Percentiles rank a stretch among this genome's conserved stretches.
phyloP scores from a whole-genome alignment of 2,797 vertebrate genomes.

The Cercopithecus mitis region DNA sequence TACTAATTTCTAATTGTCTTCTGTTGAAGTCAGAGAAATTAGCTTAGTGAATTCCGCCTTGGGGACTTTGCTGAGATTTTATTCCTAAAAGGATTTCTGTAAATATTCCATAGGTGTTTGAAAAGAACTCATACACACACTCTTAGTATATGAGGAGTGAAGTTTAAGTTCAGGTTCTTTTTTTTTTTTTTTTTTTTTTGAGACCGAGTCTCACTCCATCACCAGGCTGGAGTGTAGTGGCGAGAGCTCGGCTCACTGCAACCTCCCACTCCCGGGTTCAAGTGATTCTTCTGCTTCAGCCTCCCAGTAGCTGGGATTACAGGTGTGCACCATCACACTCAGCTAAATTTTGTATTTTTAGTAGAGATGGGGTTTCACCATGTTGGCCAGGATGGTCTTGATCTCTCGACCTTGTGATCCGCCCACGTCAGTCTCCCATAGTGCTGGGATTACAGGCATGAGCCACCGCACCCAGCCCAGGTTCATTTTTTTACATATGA shows the following conservation, averaged over 20 bases:
- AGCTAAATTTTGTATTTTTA: background rate
- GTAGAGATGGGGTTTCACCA: background rate
- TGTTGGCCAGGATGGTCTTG: background rate
- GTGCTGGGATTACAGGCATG: too few species aligned
- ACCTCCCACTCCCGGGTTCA: background rate
- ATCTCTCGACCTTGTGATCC: background rate
- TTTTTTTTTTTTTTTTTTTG: too few species aligned
- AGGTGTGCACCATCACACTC: accelerated
- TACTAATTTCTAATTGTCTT: background rate
- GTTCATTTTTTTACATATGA: background rate
- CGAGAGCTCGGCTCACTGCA: too few species aligned
- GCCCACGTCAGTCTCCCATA: background rate
- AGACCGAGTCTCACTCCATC: accelerated
- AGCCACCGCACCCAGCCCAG: too few species aligned
- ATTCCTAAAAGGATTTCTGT: background rate
- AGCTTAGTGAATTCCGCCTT: background rate
- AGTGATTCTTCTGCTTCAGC: background rate
- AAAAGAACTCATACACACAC: background rate
- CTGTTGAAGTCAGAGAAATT: background rate
- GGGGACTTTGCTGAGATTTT: background rate
- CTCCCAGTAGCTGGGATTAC: background rate
- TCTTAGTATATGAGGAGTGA: accelerated
- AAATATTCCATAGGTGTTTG: accelerated
- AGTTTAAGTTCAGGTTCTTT: too few species aligned
- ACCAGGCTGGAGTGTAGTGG: too few species aligned